A percentile compares a stretch with the other conserved stretches of the same genome.
Conservation (phyloP, 2,113 vertebrate species). For the Macrotis lagotis region DNA sequence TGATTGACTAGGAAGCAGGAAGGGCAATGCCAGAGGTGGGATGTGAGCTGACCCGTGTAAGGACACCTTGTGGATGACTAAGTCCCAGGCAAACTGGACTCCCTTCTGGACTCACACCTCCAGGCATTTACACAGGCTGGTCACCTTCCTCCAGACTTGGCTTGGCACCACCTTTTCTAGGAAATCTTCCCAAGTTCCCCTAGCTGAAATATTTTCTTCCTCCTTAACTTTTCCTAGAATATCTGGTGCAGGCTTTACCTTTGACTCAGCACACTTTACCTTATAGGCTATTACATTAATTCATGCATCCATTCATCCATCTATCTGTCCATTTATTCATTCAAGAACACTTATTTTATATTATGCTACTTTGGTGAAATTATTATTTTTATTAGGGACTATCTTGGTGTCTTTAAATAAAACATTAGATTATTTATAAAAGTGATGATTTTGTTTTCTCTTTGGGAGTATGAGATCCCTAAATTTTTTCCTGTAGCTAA, state of each 20-base stretch:
- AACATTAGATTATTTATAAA: neutral
- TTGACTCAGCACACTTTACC: neutral
- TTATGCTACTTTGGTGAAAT: neutral
- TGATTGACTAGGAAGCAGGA: neutral
- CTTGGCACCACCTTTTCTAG: neutral
- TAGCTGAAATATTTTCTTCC: neutral
- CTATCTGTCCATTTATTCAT: neutral
- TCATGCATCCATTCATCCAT: no score
- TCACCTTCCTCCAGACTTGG: neutral
- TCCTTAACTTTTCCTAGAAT: conserved; percentile 12
- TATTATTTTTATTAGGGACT: neutral
- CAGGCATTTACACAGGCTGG: neutral
- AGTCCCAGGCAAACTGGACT: neutral
- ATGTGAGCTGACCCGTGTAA: no score
- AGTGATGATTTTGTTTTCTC: neutral
- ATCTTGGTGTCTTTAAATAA: neutral
- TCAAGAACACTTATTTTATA: neutral
- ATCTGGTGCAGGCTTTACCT: neutral
- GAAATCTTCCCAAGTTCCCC: neutral
- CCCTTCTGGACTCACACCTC: neutral
- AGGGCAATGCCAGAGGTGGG: no score
- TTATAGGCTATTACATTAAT: neutral
- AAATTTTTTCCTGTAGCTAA: no score
- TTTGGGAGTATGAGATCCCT: neutral
- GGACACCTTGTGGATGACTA: no score